Evolutionary conservation across 2,113 vertebrate species (phyloP), one percentile per base, ranked within the genome.

Genomic region (Penelope pileata): DNA sequence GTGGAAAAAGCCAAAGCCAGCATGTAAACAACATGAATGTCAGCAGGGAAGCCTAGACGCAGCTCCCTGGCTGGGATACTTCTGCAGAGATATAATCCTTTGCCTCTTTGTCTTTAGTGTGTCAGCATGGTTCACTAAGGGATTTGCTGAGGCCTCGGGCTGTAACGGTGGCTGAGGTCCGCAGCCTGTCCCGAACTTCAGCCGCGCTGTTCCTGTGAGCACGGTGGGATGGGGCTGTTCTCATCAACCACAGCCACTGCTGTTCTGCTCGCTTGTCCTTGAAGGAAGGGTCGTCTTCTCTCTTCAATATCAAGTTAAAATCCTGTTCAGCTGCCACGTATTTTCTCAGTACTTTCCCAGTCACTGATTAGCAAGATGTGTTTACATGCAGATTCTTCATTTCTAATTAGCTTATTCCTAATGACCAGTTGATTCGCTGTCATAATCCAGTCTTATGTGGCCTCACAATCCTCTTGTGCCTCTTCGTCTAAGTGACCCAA

Each of bases 401-500:
- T 86, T 75, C 75, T 88, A 90, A 93, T 96, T 90, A 86, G 68
- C 79, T 8, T 7, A 66, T 58, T 96, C 90, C 74, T 78, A 82
- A 84, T 66, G 45, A 62, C 62, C 38, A 0, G 2, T 32, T 73
- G 76, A 88, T 75, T 94, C 86, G 27, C 32, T 78, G 83, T 58
- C 76, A 60, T 62, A 90, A 93, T 82, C 0, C 73, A 93, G 88
- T 93, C 94, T 93, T 90, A 32, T 58, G 83, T 88, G 88, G 88
- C 83, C 88, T 83, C 60, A 27, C 51, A 86, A 67, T 74, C 83
- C 56, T 83, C 53, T 15, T 34, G 54, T 67, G 42, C 60, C 78
- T 93, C n/a, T 50, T 77, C n/a, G 2, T 40, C 47, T 69, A 56
- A 56, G 75, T 9, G 1, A 56, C 68, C 32, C 85, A 54, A 47